Evolutionary conservation across 64 coral and sea anemone species (phyloP).

Genomic region (Cladopsammia gracilis): DNA sequence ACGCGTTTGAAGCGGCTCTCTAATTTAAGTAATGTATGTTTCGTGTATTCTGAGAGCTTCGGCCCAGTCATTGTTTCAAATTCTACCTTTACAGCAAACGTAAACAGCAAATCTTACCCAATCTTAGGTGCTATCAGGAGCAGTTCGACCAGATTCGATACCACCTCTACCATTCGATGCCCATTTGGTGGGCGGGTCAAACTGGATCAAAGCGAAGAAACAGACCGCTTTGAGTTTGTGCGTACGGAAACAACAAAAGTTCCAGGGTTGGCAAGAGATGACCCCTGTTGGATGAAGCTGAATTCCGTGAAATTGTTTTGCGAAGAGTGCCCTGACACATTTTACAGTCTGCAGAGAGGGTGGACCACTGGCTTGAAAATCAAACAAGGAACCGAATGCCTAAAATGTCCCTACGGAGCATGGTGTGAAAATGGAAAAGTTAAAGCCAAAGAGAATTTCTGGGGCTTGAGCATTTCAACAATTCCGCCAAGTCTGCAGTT

Average conservation of each 20-base stretch:
- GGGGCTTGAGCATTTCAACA: constrained; percentile 19
- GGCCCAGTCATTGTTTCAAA: constrained; percentile 18
- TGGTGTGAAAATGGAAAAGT: constrained; percentile 36
- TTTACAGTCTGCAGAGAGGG: constrained; percentile 68
- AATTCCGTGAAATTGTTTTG: constrained; percentile 42
- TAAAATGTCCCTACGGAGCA: constrained; percentile 74
- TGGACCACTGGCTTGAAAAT: not conserved
- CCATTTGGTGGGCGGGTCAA: constrained; percentile 9
- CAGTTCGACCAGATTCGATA: constrained; percentile 12
- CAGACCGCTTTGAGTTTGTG: not conserved
- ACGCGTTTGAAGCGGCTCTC: not conserved
- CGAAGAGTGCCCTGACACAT: constrained; percentile 35
- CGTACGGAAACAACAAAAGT: too few species aligned
- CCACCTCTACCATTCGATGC: not conserved
- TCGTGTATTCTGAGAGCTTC: constrained; percentile 6
- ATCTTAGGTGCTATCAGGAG: not conserved
- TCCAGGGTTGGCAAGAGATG: not conserved
- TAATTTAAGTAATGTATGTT: not conserved
- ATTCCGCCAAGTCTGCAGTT: constrained; percentile 49
- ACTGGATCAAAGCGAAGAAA: not conserved
- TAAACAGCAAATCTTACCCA: not conserved
- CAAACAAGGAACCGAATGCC: constrained; percentile 3
- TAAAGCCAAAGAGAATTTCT: constrained; percentile 61
- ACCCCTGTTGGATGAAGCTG: not conserved
- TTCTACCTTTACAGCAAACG: constrained; percentile 42